Evolutionary conservation across 1,140 invertebrate species (phyloP).

Genomic region (Trachymyrmex cornetzi): DNA sequence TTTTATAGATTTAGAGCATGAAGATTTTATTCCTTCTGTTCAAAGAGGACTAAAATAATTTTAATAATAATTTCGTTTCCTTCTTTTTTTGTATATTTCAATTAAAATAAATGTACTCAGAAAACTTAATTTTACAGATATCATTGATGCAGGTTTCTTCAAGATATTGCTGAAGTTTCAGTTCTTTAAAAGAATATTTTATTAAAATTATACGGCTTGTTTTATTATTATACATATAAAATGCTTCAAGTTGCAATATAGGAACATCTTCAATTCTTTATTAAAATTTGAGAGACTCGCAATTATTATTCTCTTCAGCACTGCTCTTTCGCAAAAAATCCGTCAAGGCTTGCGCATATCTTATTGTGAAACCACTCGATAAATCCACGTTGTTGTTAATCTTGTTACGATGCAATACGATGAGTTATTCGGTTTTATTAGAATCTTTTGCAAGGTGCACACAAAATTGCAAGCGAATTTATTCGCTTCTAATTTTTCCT

Average conservation of each 20-base stretch:
- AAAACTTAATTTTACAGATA: background rate
- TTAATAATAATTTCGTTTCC: background rate
- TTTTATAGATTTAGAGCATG: background rate
- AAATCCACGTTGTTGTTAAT: slow-evolving; percentile 37
- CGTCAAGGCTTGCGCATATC: background rate
- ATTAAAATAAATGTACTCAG: background rate
- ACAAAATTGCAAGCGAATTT: background rate
- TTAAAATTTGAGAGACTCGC: background rate
- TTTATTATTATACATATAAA: background rate
- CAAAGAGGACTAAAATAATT: background rate
- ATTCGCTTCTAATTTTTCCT: slow-evolving; percentile 39
- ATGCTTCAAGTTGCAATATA: background rate
- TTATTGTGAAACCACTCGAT: slow-evolving; percentile 16
- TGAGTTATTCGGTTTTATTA: slow-evolving; percentile 20
- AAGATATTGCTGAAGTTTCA: background rate
- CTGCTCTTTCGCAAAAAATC: slow-evolving; percentile 1
- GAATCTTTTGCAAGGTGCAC: slow-evolving; percentile 36
- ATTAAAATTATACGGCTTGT: background rate
- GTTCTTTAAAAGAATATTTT: background rate
- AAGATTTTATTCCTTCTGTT: background rate
- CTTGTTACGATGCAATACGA: slow-evolving; percentile 14
- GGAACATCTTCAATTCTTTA: background rate
- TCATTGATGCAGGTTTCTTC: background rate
- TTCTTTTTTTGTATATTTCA: background rate
- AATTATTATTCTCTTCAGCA: background rate